Base-by-base conservation (phyloP, 1,140 invertebrate genomes). In the Hylaeus anthracinus region DNA sequence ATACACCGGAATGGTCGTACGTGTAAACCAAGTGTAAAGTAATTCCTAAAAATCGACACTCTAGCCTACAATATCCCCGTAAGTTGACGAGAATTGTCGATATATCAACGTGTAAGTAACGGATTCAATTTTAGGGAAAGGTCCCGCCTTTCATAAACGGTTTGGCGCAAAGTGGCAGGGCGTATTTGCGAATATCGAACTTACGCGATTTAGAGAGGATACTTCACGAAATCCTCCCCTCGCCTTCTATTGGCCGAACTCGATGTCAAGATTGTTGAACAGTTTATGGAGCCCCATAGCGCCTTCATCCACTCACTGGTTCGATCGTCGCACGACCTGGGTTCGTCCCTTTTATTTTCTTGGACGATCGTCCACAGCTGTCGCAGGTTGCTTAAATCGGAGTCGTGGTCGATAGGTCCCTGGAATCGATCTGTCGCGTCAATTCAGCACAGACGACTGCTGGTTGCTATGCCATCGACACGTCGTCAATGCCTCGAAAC, bases 401-500 rank as follows among this genome's bases (percentile, higher is more conserved):
- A n/a, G 48, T 41, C 8, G 60, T 26, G 69, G 43, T 72, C 76
- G 83, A 84, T 84, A 60, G 82, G 65, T 15, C 60, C 48, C n/a
- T 53, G 14, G 43, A 51, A n/a, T 15, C 55, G 75, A 81, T 84
- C 56, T 72, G 83, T 26, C 26, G 26, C 26, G 26, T 79, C 79
- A 74, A 86, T 86, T 74, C 84, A 72, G 71, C 74, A 72, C 26
- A 8, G 48, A 48, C 70, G 78, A 76, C 70, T 65, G 70, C 70
- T 72, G 71, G 58, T 45, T 74, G 74, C 60, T 58, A 67, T 79
- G 74, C 82, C 63, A 75, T 85, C 83, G 82, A 85, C 82, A 72
- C 70, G 81, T 85, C 84, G 64, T 85, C 79, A 64, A 86, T 67
- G 84, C 43, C 74, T 82, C 83, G 84, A 85, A 86, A 86, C 84